A percentile compares a stretch with the other conserved stretches of the same genome.
phyloP scores from a whole-genome alignment of 2,113 vertebrate species.

The Heliornis fulica region DNA sequence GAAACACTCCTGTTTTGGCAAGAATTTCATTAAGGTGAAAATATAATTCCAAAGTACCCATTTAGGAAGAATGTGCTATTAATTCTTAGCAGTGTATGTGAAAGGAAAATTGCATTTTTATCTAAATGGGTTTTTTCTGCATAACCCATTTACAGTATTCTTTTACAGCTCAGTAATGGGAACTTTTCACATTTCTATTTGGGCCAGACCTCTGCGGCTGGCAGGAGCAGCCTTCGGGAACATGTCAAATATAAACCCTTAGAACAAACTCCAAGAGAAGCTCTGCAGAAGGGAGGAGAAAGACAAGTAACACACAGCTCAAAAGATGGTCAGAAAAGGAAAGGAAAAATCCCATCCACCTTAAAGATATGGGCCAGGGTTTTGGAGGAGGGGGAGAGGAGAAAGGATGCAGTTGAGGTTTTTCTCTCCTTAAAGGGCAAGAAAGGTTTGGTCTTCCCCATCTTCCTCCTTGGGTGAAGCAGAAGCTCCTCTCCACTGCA shows the following conservation, averaged over 20 bases:
- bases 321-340: neutral
- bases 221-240: conserved; percentile 12
- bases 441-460: neutral
- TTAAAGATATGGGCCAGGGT: neutral
- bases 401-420: neutral
- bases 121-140: conserved; percentile 75
- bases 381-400: neutral
- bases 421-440: neutral
- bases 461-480: neutral
- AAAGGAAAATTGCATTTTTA: conserved; percentile 77
- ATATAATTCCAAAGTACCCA: conserved; percentile 69
- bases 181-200: conserved; percentile 54
- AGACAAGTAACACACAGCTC: neutral
- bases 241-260: conserved; percentile 14
- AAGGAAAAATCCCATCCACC: neutral
- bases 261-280: conserved; percentile 6
- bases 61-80: conserved; percentile 74
- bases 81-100: conserved; percentile 69
- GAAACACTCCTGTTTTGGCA: conserved; percentile 68
- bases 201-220: conserved; percentile 18
- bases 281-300: neutral
- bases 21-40: conserved; percentile 75
- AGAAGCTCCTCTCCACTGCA: neutral
- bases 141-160: conserved; percentile 71
- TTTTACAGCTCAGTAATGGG: conserved; percentile 66